Percentiles rank a stretch among this genome's conserved stretches.
Evolutionary conservation across 2,888 invertebrate species (phyloP).

Genomic region (Mayetiola destructor): DNA sequence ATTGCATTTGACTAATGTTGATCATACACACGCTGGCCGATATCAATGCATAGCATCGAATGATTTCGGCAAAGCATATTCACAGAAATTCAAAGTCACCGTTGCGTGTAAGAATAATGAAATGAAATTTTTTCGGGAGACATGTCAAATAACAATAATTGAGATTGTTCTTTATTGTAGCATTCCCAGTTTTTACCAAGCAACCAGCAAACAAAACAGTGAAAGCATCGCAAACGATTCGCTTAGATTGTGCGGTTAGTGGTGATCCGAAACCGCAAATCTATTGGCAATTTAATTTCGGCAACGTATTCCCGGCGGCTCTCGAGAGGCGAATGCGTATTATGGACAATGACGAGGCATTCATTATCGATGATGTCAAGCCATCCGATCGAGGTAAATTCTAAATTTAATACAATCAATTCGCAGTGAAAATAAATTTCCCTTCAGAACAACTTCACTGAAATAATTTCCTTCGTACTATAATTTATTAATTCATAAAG

Average conservation of each 20-base stretch:
- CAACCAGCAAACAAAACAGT: constrained; percentile 73
- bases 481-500: no score
- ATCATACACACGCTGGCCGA: constrained; percentile 66
- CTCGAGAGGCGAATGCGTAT: constrained; percentile 85
- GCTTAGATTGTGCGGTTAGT: constrained; percentile 78
- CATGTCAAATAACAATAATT: neutral
- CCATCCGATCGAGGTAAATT: constrained; percentile 76
- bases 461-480: no score
- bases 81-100: constrained; percentile 68
- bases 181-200: constrained; percentile 57
- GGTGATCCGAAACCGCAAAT: constrained; percentile 83
- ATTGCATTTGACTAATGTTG: constrained; percentile 59
- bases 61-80: constrained; percentile 77
- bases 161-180: no score
- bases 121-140: neutral
- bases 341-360: constrained; percentile 78
- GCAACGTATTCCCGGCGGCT: constrained; percentile 87
- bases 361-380: constrained; percentile 85
- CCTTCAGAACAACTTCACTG: no score
- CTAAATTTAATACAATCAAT: no score
- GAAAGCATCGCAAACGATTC: constrained; percentile 61
- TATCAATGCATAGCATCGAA: constrained; percentile 91
- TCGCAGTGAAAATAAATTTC: no score
- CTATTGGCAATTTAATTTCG: constrained; percentile 84
- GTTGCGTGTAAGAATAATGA: constrained; percentile 51